These are phyloP conservation scores for Neolamprologus longior DNA, from an alignment of 2,113 vertebrate genomes.

Conservation along the genomic window DNA sequence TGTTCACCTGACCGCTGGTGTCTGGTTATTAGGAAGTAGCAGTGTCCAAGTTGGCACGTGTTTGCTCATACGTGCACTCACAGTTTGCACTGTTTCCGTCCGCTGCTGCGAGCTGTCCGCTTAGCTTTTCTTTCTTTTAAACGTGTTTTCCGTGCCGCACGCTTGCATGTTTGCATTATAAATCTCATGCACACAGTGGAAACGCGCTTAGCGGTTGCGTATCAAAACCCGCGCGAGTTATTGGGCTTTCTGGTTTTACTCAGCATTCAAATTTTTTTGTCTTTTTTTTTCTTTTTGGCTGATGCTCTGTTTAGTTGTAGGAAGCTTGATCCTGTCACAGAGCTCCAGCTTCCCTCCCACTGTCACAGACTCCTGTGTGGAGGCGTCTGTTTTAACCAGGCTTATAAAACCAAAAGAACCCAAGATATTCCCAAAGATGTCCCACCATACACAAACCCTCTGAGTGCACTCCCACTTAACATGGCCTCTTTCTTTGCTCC, in stretches of 20 bases:
- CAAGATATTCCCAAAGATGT: background rate
- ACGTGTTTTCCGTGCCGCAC: background rate
- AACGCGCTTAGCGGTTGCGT: background rate
- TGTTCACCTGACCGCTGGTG: background rate
- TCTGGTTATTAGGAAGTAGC: background rate
- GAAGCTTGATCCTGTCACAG: background rate
- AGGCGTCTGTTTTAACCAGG: background rate
- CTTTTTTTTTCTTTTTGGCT: background rate
- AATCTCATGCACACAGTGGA: background rate
- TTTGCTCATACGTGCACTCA: background rate
- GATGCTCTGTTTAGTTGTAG: background rate
- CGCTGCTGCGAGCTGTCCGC: background rate
- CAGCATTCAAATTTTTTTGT: background rate
- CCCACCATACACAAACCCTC: background rate
- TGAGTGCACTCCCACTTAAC: background rate
- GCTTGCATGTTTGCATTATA: background rate
- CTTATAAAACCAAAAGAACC: constrained; percentile 5
- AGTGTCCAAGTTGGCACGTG: background rate
- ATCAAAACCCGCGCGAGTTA: background rate
- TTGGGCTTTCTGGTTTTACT: background rate
- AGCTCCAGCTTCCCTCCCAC: background rate
- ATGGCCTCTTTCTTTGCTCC: background rate
- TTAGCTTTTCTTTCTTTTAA: background rate
- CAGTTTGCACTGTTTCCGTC: background rate
- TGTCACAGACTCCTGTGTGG: background rate